Evolutionary conservation across 2,113 vertebrate genomes (phyloP).

Genomic region (Tenebrosternarchus preto): DNA sequence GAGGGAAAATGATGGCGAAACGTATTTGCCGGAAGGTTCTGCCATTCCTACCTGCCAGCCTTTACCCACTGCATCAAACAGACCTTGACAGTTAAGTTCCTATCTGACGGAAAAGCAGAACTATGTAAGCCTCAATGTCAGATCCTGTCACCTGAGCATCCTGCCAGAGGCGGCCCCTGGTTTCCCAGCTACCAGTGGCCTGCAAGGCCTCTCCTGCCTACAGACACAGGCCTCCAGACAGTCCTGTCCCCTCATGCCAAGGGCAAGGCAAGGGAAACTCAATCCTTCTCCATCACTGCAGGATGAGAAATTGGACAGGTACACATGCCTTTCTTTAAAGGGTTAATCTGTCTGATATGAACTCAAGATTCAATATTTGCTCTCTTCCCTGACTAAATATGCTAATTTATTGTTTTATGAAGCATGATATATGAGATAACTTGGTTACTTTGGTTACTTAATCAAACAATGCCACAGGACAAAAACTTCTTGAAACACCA

Average conservation of each 20-base stretch:
- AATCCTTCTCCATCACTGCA: conserved; percentile 20
- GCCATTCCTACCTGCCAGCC: too few species aligned
- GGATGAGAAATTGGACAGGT: conserved; percentile 31
- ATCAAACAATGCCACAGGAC: too few species aligned
- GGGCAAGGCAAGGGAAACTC: conserved; percentile 1
- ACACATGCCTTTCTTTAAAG: conserved; percentile 31
- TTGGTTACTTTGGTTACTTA: too few species aligned
- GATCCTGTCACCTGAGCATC: background rate
- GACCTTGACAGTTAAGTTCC: background rate
- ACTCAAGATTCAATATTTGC: too few species aligned
- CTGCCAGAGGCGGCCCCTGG: background rate
- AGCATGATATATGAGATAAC: conserved; percentile 29
- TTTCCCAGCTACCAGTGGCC: too few species aligned
- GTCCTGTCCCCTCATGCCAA: conserved; percentile 14
- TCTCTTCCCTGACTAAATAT: background rate
- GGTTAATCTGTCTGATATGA: too few species aligned
- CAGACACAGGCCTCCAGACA: background rate
- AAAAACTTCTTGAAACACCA: background rate
- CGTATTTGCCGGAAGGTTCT: conserved; percentile 14
- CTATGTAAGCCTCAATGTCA: conserved; percentile 21
- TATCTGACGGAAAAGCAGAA: conserved; percentile 14
- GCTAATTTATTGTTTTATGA: conserved; percentile 27
- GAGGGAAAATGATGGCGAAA: background rate
- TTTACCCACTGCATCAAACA: background rate
- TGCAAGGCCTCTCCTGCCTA: background rate